These are phyloP conservation scores for Rhodophaea formosa DNA, from an alignment of 2,888 invertebrate genomes.

Conservation along the genomic window DNA sequence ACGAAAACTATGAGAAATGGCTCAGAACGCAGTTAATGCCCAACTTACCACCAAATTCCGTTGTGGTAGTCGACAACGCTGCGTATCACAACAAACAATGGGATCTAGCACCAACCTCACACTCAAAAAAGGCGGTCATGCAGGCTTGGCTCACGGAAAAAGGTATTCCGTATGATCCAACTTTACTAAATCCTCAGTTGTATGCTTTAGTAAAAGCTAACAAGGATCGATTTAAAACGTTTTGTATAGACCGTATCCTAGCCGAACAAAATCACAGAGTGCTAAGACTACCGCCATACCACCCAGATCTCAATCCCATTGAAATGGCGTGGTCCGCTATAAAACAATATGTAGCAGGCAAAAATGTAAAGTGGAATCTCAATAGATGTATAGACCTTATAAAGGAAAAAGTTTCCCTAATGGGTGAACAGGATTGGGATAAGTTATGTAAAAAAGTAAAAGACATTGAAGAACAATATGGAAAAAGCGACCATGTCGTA, in stretches of 20 bases:
- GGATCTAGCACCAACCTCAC: slow-evolving; percentile 24
- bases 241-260: slow-evolving; percentile 19
- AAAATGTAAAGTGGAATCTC: slow-evolving; percentile 17
- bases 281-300: no score
- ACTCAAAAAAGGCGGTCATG: slow-evolving; percentile 27
- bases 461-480: no score
- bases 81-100: slow-evolving; percentile 33
- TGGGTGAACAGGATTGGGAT: no score
- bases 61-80: slow-evolving; percentile 33
- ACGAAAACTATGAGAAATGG: no score
- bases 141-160: slow-evolving; percentile 26
- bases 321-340: no score
- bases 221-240: slow-evolving; percentile 18
- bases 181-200: slow-evolving; percentile 24
- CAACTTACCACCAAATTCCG: slow-evolving; percentile 33
- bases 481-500: no score
- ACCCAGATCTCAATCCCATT: no score
- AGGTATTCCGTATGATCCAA: slow-evolving; percentile 18
- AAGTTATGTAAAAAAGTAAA: no score
- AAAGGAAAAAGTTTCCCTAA: slow-evolving; percentile 13
- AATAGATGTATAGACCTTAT: slow-evolving; percentile 1
- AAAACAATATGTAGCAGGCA: no score
- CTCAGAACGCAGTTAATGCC: no score
- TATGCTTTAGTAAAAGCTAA: slow-evolving; percentile 23
- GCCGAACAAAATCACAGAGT: slow-evolving; percentile 22